Percentiles rank a stretch among this genome's conserved stretches.
Conservation (phyloP, 2,888 invertebrate species). For the Drosophila putrida region DNA sequence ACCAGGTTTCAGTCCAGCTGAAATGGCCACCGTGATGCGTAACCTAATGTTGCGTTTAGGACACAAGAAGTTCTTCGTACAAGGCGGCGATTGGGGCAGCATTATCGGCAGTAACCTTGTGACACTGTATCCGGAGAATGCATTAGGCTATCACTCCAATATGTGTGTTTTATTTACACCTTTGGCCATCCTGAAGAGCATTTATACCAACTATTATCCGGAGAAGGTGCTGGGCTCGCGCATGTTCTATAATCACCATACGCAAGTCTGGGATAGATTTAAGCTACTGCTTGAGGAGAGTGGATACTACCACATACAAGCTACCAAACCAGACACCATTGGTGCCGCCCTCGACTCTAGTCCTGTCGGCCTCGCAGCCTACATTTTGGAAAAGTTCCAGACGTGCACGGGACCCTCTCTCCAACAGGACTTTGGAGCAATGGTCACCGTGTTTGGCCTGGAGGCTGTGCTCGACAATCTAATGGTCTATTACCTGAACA, state of each 20-base stretch:
- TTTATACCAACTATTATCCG: slow-evolving; percentile 86
- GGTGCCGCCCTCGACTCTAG: slow-evolving; percentile 86
- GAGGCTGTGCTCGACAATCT: slow-evolving; percentile 89
- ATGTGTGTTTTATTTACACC: slow-evolving; percentile 86
- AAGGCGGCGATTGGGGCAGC: slow-evolving; percentile 95
- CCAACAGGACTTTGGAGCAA: slow-evolving; percentile 66
- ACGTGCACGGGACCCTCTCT: slow-evolving; percentile 90
- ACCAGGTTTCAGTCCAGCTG: slow-evolving; percentile 84
- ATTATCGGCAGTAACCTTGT: slow-evolving; percentile 88
- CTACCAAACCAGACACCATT: slow-evolving; percentile 95
- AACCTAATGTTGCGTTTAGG: slow-evolving; percentile 90
- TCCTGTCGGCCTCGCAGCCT: slow-evolving; percentile 94
- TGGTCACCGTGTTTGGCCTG: slow-evolving; percentile 86
- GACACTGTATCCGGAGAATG: slow-evolving; percentile 88
- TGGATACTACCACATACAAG: slow-evolving; percentile 92
- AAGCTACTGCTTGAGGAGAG: slow-evolving; percentile 83
- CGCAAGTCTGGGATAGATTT: slow-evolving; percentile 83
- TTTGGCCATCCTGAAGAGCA: slow-evolving; percentile 80
- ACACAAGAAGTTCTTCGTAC: slow-evolving; percentile 88
- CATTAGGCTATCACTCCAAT: slow-evolving; percentile 88
- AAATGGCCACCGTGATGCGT: slow-evolving; percentile 87
- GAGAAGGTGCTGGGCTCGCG: slow-evolving; percentile 84
- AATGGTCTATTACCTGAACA: slow-evolving; percentile 92
- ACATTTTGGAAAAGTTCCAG: slow-evolving; percentile 95
- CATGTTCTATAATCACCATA: slow-evolving; percentile 87